These are phyloP conservation scores for Macrosoma leucophasiata DNA, from an alignment of 2,888 invertebrate genomes.

Conservation along the genomic window DNA sequence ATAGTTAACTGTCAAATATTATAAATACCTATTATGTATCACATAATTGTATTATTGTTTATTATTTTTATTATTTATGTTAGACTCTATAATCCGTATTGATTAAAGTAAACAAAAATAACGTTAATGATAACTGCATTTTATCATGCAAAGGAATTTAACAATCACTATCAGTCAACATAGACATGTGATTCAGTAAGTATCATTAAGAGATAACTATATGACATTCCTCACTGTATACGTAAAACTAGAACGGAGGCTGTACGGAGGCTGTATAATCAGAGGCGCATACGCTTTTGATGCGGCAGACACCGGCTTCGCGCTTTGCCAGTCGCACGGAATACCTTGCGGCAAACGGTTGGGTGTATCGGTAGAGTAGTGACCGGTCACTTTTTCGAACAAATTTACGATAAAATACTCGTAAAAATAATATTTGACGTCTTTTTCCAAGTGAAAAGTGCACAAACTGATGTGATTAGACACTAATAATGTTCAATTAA, in stretches of 20 bases:
- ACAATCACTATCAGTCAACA: too few relatives aligned
- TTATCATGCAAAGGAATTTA: too few relatives aligned
- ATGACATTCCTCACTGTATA: conserved; percentile 33
- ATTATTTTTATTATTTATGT: too few relatives aligned
- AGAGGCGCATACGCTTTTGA: conserved; percentile 50
- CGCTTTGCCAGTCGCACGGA: conserved; percentile 68
- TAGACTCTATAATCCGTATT: too few relatives aligned
- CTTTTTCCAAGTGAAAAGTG: too few relatives aligned
- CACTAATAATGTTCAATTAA: conserved; percentile 44
- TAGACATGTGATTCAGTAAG: conserved; percentile 13
- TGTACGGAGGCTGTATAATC: conserved; percentile 43
- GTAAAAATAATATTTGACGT: too few relatives aligned
- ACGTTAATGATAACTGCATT: too few relatives aligned
- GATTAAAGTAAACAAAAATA: too few relatives aligned
- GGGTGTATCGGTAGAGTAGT: conserved; percentile 29
- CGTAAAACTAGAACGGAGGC: conserved; percentile 48
- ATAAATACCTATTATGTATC: too few relatives aligned
- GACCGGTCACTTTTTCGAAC: conserved; percentile 46
- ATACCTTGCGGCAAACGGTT: conserved; percentile 55
- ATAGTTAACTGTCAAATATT: too few relatives aligned
- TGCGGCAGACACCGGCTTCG: conserved; percentile 38
- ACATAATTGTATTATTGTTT: too few relatives aligned
- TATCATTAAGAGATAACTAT: conserved; percentile 27
- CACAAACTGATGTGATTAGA: conserved; percentile 38
- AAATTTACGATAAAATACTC: conserved; percentile 62